phyloP scores from a whole-genome alignment of 2,113 vertebrate species.

The Pontoporia blainvillei region DNA sequence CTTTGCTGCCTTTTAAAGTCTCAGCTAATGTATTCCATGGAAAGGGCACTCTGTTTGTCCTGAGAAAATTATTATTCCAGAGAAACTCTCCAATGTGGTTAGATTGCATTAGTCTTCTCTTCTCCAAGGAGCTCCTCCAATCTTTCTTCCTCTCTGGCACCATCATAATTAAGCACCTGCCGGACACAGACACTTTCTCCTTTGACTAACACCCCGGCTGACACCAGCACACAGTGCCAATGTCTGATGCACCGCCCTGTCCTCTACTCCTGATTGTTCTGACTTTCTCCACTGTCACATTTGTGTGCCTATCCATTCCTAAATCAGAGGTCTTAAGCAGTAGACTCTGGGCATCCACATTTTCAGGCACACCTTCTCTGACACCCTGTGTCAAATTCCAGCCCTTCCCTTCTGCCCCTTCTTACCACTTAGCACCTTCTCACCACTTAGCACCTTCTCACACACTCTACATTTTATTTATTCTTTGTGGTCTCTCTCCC shows the following conservation, averaged over 20 bases:
- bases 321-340: not conserved
- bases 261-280: not conserved
- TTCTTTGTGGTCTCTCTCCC: not conserved
- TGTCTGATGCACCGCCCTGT: not conserved
- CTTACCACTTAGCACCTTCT: rapidly evolving
- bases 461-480: rapidly evolving
- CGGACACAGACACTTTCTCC: not conserved
- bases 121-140: not conserved
- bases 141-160: not conserved
- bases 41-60: not conserved
- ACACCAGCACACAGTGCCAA: not conserved
- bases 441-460: rapidly evolving
- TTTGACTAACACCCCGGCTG: not conserved
- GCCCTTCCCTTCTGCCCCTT: rapidly evolving
- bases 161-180: not conserved
- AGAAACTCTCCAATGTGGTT: not conserved
- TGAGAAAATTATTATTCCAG: constrained; percentile 2
- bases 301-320: too few species aligned
- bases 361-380: not conserved
- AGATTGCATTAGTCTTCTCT: constrained; percentile 15
- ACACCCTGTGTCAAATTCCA: not conserved
- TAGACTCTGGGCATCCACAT: not conserved
- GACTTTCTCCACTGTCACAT: not conserved
- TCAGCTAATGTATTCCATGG: not conserved
- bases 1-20: not conserved